phyloP scores from a whole-genome alignment of 2,113 vertebrate species.

The Mirounga angustirostris region DNA sequence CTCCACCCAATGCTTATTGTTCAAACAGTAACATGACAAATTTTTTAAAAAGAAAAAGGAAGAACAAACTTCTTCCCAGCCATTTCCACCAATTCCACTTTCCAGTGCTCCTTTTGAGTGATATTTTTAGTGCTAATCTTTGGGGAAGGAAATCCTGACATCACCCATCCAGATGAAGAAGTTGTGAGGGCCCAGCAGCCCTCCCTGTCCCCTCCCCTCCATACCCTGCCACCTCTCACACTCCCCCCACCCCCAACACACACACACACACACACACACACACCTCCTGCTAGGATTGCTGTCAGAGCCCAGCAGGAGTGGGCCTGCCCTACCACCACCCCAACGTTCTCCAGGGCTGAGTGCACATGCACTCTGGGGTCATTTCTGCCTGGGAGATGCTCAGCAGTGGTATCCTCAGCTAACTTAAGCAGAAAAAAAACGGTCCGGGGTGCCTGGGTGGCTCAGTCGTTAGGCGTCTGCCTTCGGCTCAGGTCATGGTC shows the following conservation, averaged over 20 bases:
- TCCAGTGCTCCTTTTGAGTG: not conserved
- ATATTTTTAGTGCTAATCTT: constrained; percentile 71
- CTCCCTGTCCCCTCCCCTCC: not conserved
- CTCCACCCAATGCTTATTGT: not conserved
- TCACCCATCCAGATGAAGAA: constrained; percentile 49
- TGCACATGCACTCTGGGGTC: not conserved
- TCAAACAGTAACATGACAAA: not conserved
- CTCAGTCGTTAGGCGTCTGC: no score
- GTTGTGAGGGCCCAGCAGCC: not conserved
- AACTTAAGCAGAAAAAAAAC: not conserved
- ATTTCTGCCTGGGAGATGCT: not conserved
- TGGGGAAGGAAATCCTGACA: constrained; percentile 59
- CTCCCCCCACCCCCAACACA: not conserved
- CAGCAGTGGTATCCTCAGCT: not conserved
- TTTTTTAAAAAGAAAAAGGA: constrained; percentile 1
- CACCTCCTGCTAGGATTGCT: not conserved
- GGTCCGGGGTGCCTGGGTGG: not conserved
- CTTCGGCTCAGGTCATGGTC: no score
- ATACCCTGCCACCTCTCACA: no score
- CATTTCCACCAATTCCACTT: not conserved
- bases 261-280: not conserved
- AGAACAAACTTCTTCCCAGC: constrained; percentile 10
- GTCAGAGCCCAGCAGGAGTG: not conserved
- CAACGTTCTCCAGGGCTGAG: not conserved
- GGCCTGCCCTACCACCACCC: not conserved